phyloP scores from a whole-genome alignment of 2,113 vertebrate genomes.

The Falcunculus frontatus region DNA sequence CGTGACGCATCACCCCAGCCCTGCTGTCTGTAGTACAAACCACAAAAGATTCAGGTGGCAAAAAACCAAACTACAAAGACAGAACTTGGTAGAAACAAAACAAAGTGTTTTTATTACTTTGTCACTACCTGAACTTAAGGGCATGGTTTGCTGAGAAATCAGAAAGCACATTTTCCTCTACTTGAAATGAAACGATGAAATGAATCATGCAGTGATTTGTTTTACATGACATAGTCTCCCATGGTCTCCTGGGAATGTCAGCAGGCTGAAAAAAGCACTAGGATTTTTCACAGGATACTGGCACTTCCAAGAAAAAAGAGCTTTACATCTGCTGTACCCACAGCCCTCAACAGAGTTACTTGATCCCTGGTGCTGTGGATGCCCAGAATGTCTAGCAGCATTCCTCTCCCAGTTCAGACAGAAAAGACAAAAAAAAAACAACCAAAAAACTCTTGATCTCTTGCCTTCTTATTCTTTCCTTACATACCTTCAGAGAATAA shows the following conservation, averaged over 20 bases:
- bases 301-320: not conserved
- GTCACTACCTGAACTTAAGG: not conserved
- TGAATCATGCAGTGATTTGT: slow-evolving; percentile 12
- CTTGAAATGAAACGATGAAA: not conserved
- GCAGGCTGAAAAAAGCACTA: not conserved
- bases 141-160: not conserved
- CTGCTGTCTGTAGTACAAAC: not conserved
- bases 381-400: not conserved
- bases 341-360: not conserved
- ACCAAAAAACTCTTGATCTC: not conserved
- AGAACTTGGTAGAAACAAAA: not conserved
- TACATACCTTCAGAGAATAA: not conserved
- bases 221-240: not conserved
- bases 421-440: not conserved
- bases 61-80: not conserved
- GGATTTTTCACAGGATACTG: not conserved
- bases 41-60: not conserved
- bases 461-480: not conserved
- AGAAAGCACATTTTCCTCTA: not conserved
- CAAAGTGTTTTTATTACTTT: not conserved
- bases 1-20: not conserved
- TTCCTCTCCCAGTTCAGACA: not conserved
- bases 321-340: not conserved
- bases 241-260: not conserved
- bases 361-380: not conserved